phyloP scores from a whole-genome alignment of 1,140 invertebrate genomes.

The Drosophila fuyamai region DNA sequence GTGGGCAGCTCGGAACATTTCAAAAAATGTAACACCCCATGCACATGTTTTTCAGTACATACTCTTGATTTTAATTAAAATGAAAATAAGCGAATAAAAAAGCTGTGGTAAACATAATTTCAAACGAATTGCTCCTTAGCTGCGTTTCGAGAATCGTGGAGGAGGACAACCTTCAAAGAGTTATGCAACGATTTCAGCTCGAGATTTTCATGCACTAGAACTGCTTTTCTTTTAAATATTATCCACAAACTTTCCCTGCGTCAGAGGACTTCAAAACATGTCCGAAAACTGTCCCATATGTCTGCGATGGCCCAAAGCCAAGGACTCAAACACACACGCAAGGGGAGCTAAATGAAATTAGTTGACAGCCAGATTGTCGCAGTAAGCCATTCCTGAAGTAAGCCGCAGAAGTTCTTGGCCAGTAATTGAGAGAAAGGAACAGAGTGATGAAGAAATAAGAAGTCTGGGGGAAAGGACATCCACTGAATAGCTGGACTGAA shows the following conservation, averaged over 20 bases:
- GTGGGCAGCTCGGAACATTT: not conserved
- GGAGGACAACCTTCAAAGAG: no score
- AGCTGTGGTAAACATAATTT: no score
- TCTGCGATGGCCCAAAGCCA: conserved; percentile 38
- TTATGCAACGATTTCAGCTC: not conserved
- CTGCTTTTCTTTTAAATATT: no score
- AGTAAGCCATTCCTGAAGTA: conserved; percentile 8
- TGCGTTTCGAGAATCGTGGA: no score
- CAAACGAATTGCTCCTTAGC: no score
- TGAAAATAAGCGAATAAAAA: no score
- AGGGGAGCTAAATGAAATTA: conserved; percentile 66
- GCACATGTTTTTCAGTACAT: no score
- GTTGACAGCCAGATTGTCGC: conserved; percentile 67
- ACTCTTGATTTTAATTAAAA: no score
- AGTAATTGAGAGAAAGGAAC: not conserved
- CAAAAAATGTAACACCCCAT: no score
- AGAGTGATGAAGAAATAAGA: not conserved
- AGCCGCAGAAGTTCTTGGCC: conserved; percentile 12
- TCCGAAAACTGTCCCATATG: conserved; percentile 31
- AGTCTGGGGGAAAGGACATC: not conserved
- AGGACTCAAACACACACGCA: conserved; percentile 23
- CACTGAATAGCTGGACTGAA: conserved; percentile 45
- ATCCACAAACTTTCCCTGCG: not conserved
- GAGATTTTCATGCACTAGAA: not conserved
- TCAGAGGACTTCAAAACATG: conserved; percentile 7